A percentile compares a stretch with the other conserved stretches of the same genome.
Conservation (phyloP, 1,140 invertebrate genomes). For the Drosophila quadrilineata region DNA sequence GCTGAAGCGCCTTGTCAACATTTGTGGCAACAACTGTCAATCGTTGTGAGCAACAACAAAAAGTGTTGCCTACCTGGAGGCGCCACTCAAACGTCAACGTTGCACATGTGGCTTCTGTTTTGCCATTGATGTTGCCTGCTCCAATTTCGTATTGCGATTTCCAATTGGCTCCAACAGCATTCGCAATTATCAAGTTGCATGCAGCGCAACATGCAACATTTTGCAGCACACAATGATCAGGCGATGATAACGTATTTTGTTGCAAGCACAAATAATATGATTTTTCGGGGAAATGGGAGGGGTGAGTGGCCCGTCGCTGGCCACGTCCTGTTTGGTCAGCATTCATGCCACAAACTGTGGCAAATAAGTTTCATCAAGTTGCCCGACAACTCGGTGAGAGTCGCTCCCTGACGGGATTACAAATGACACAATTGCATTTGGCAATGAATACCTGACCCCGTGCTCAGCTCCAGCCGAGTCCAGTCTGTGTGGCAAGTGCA, state of each 20-base stretch:
- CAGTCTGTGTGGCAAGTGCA: neutral
- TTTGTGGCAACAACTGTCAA: conserved; percentile 15
- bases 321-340: neutral
- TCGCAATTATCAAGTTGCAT: too few relatives aligned
- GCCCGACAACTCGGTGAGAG: neutral
- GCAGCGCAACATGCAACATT: too few relatives aligned
- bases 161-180: too few relatives aligned
- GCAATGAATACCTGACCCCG: conserved; percentile 24
- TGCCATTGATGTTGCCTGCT: neutral
- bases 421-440: conserved; percentile 37
- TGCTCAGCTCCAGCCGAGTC: neutral
- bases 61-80: conserved; percentile 12
- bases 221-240: too few relatives aligned
- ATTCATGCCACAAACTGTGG: neutral
- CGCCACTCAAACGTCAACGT: neutral
- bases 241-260: too few relatives aligned
- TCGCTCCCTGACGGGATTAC: conserved; percentile 5
- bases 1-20: conserved; percentile 9
- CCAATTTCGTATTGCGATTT: too few relatives aligned
- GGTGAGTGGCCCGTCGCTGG: neutral
- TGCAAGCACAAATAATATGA: too few relatives aligned
- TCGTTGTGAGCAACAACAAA: conserved; percentile 2
- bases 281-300: too few relatives aligned
- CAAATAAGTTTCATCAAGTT: conserved; percentile 10
- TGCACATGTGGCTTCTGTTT: too few relatives aligned